Conservation (phyloP, 1,140 invertebrate genomes). For the Micrasema minimum region DNA sequence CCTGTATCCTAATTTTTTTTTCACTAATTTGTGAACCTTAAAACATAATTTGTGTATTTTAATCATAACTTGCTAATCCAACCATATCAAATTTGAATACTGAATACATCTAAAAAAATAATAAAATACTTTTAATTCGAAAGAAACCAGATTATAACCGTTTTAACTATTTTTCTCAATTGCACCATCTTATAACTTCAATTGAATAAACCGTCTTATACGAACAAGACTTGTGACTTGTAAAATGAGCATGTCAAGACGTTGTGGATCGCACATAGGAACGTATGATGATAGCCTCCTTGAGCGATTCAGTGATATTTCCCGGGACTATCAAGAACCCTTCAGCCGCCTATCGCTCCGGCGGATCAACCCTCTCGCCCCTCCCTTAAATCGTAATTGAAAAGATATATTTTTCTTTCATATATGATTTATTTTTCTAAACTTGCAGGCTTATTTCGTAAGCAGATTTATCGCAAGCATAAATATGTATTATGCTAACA, state of each 20-base stretch:
- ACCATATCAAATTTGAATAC: too few species aligned
- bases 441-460: conserved; percentile 1
- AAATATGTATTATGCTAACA: not conserved
- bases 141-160: too few species aligned
- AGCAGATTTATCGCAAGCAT: conserved; percentile 27
- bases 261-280: conserved; percentile 42
- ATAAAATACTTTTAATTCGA: too few species aligned
- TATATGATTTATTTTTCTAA: conserved; percentile 38
- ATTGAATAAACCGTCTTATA: too few species aligned
- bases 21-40: too few species aligned
- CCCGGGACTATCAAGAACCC: conserved; percentile 27
- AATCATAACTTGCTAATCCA: too few species aligned
- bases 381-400: conserved; percentile 36
- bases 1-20: too few species aligned
- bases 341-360: conserved; percentile 21
- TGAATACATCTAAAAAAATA: too few species aligned
- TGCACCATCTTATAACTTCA: too few species aligned
- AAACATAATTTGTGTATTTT: too few species aligned
- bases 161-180: too few species aligned
- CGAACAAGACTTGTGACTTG: conserved; percentile 51
- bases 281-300: conserved; percentile 40
- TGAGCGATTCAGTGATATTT: conserved; percentile 26
- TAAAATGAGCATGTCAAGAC: conserved; percentile 53
- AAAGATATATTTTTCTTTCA: conserved; percentile 40
- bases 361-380: conserved; percentile 18